These are phyloP conservation scores for Eulemur macaco DNA, from an alignment of 2,113 vertebrate species.

Conservation along the genomic window DNA sequence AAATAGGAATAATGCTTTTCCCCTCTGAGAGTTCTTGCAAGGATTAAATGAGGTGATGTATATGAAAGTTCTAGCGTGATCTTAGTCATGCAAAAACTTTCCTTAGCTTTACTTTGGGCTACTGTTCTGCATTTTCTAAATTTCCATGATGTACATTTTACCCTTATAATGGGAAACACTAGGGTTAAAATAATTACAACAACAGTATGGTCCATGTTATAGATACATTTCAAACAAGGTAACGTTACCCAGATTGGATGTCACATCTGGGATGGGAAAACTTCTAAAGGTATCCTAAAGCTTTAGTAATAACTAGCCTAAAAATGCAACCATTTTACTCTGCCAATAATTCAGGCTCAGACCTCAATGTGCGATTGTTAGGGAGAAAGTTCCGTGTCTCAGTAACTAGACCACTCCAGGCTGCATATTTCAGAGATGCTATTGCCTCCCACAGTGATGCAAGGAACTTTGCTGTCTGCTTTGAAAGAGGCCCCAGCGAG, in stretches of 20 bases:
- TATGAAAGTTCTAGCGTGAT: not conserved
- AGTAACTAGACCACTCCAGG: not conserved
- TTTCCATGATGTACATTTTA: not conserved
- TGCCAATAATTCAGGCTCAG: not conserved
- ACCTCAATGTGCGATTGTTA: not conserved
- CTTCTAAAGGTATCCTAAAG: not conserved
- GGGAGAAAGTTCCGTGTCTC: not conserved
- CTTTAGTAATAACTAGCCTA: not conserved
- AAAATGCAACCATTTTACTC: not conserved
- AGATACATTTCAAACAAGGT: not conserved
- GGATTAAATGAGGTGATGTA: not conserved
- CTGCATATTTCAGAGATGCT: not conserved
- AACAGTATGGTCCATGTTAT: not conserved
- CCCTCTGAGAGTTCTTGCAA: not conserved
- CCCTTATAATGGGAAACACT: not conserved
- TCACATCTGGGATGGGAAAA: not conserved
- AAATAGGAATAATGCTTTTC: not conserved
- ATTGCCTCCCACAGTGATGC: not conserved
- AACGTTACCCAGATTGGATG: not conserved
- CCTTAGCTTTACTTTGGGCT: not conserved
- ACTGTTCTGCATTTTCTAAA: not conserved
- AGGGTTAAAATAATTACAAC: not conserved
- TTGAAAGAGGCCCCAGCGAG: slow-evolving; percentile 34
- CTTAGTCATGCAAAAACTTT: not conserved
- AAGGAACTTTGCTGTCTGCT: not conserved